Evolutionary conservation across 2,888 invertebrate species (phyloP), one percentile per base, ranked within the genome.

Genomic region (Timema cristinae): DNA sequence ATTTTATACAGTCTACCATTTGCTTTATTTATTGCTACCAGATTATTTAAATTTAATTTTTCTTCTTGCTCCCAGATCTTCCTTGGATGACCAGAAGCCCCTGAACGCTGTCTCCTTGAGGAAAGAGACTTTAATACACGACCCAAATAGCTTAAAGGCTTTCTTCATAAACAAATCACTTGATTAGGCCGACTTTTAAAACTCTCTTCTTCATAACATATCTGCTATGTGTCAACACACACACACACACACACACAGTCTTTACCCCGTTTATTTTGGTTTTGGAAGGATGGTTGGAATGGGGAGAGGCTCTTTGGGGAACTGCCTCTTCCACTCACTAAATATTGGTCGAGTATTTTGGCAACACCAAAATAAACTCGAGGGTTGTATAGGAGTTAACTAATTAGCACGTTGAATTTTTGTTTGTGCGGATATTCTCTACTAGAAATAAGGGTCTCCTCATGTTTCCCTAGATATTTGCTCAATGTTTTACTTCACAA

Each of bases 321-420:
- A 32, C 32, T 32, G 32, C 32, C 32, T 32, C 32, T 32, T 32
- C 32, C 32, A 1, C 32, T 4, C 47, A 63, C 63, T 63, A 63
- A 63, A 63, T 16, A 63, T 48, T 32, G 32, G 32, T 32, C 32
- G 32, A 32, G 32, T 32, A 48, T 63, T 63, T 63, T 63, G 63
- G 63, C 63, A 63, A 48, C 63, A 11, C 11, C 11, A 32, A 10
- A 48, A 47, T 63, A 63, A 63, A 63, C 63, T 48, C n/a, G 63
- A 32, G 32, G 32, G 32, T 32, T 32, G 63, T 32, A 63, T 63
- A 13, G 63, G 63, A 32, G 63, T 63, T 63, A 13, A 63, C 47
- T 63, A 63, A 63, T 63, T 63, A 6, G 47, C 47, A 47, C 63
- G 63, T 13, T 59, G 63, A 63, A 32, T 63, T 48, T 11, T 32